Percentiles rank a stretch among this genome's conserved stretches.
Evolutionary conservation across 2,797 vertebrate genomes (phyloP).

Genomic region (Cygnus olor): DNA sequence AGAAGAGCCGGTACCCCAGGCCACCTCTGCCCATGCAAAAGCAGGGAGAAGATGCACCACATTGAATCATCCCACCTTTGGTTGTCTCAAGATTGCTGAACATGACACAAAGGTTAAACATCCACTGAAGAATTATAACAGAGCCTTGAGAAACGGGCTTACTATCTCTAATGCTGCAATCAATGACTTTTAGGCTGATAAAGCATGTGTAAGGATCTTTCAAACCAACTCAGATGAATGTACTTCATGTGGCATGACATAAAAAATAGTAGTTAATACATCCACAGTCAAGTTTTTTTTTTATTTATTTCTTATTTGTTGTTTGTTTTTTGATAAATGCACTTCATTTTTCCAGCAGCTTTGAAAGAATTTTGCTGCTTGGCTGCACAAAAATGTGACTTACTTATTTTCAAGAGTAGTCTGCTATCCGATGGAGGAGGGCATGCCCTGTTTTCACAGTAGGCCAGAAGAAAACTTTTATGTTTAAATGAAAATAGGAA

Average conservation of each 20-base stretch:
- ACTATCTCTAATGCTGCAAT: background rate
- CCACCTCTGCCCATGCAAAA: background rate
- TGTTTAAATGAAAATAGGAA: conserved; percentile 33
- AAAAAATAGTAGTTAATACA: background rate
- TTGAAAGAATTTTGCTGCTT: conserved; percentile 32
- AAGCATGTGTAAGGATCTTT: background rate
- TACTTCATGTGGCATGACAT: background rate
- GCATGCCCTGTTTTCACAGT: conserved; percentile 14
- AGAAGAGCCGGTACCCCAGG: background rate
- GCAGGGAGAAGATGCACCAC: background rate
- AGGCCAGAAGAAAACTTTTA: background rate
- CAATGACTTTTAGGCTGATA: background rate
- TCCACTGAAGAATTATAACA: background rate
- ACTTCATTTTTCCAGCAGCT: background rate
- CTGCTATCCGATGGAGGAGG: background rate
- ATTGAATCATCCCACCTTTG: background rate
- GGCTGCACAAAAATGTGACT: conserved; percentile 38
- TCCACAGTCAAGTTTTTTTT: background rate
- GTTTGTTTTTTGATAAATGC: background rate
- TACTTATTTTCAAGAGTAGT: background rate
- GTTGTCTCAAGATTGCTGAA: background rate
- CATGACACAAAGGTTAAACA: background rate
- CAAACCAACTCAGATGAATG: background rate
- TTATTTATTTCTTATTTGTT: background rate
- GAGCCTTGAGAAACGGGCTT: background rate